phyloP scores from a whole-genome alignment of 2,888 invertebrate species.

The Nemoura dubitans region DNA sequence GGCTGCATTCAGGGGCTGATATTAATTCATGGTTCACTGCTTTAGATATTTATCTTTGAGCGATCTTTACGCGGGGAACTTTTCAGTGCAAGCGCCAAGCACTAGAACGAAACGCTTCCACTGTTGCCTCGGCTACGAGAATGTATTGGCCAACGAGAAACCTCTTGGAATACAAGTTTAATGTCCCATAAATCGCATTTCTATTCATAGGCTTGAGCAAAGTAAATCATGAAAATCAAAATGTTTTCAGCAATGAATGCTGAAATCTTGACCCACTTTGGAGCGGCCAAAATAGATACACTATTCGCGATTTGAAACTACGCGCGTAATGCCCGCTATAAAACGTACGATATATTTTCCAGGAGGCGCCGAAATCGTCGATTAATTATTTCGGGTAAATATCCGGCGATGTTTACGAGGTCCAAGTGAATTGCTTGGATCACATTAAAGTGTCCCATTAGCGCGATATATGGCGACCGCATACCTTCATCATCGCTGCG shows the following conservation, averaged over 20 bases:
- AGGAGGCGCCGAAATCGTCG: not conserved
- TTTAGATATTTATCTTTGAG: not conserved
- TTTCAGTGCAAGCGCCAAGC: not conserved
- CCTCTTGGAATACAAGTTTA: not conserved
- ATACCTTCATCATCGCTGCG: not conserved
- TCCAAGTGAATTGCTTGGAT: conserved; percentile 7
- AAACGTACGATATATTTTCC: not conserved
- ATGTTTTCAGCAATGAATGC: not conserved
- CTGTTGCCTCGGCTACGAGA: not conserved
- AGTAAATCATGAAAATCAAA: not conserved
- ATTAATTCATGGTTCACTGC: not conserved
- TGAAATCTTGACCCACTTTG: conserved; percentile 8
- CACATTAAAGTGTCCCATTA: conserved; percentile 12
- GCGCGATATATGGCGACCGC: not conserved
- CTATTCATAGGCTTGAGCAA: not conserved
- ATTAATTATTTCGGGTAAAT: conserved; percentile 12
- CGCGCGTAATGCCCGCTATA: not conserved
- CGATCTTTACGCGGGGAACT: not conserved
- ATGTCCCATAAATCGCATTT: not conserved
- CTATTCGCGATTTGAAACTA: not conserved
- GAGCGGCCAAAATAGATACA: not conserved
- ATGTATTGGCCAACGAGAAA: not conserved
- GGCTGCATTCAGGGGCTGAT: not conserved
- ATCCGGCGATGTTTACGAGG: conserved; percentile 4
- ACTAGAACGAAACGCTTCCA: not conserved